phyloP scores from a whole-genome alignment of 2,888 invertebrate species.

The Margaritifera margaritifera region DNA sequence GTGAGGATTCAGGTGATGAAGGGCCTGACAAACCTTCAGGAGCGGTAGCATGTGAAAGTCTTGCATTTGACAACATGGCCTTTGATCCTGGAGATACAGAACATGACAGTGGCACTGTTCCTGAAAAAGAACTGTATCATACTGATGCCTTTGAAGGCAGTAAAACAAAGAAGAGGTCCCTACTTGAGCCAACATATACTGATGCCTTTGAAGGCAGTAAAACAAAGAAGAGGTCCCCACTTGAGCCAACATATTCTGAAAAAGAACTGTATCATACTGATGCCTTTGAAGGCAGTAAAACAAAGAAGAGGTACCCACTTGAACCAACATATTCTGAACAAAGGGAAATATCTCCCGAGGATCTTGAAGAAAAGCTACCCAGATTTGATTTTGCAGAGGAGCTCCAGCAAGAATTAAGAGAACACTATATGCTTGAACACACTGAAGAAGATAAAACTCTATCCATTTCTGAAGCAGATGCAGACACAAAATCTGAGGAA shows the following conservation, averaged over 20 bases:
- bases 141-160: conserved; percentile 11
- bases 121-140: conserved; percentile 1
- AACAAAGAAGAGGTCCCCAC: conserved; percentile 11
- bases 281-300: conserved; percentile 22
- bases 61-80: conserved; percentile 74
- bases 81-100: conserved; percentile 68
- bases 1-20: conserved; percentile 20
- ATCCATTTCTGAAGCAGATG: conserved; percentile 24
- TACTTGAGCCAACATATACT: conserved; percentile 4
- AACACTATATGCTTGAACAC: conserved; percentile 8
- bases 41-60: conserved; percentile 30
- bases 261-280: conserved; percentile 6
- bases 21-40: conserved; percentile 1
- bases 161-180: conserved; percentile 14
- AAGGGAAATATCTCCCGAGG: conserved; percentile 61
- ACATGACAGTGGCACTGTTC: conserved; percentile 23
- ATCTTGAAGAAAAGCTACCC: conserved; percentile 53
- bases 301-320: conserved; percentile 3
- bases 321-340: conserved; percentile 9
- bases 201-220: conserved; percentile 23
- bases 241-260: conserved; percentile 6
- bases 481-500: conserved; percentile 1
- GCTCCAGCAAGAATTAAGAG: conserved; percentile 34
- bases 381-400: conserved; percentile 58
- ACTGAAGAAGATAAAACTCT: conserved; percentile 62